These are phyloP conservation scores for Notothenia rossii DNA, from an alignment of 2,113 vertebrate species.

Conservation along the genomic window DNA sequence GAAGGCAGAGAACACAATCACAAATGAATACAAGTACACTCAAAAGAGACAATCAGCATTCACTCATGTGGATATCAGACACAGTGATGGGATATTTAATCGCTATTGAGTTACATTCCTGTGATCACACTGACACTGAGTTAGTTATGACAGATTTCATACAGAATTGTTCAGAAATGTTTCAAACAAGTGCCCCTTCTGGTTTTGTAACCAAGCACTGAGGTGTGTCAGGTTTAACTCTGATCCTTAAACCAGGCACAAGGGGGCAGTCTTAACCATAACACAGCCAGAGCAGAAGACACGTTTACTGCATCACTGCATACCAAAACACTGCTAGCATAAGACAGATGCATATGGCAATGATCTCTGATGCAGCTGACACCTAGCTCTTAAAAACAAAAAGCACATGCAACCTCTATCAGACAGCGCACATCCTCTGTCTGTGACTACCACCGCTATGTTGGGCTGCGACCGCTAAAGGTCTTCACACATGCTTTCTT, in stretches of 20 bases:
- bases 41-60: slow-evolving; percentile 10
- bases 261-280: slow-evolving; percentile 70
- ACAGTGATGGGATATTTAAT: neutral
- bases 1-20: slow-evolving; percentile 82
- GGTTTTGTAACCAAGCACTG: slow-evolving; percentile 1
- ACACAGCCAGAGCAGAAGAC: slow-evolving; percentile 20
- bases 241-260: slow-evolving; percentile 42
- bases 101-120: neutral
- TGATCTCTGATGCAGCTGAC: slow-evolving; percentile 22
- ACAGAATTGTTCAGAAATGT: neutral
- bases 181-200: neutral
- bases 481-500: slow-evolving; percentile 17
- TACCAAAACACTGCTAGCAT: slow-evolving; percentile 17
- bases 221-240: slow-evolving; percentile 8
- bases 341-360: slow-evolving; percentile 22
- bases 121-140: slow-evolving; percentile 17
- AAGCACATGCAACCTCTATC: slow-evolving; percentile 50
- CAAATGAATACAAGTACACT: slow-evolving; percentile 53
- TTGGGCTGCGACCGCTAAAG: slow-evolving; percentile 31
- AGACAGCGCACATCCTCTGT: neutral
- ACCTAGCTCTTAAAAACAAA: slow-evolving; percentile 27
- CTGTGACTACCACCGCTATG: slow-evolving; percentile 30
- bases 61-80: slow-evolving; percentile 16
- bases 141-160: neutral
- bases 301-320: slow-evolving; percentile 35